phyloP scores from a whole-genome alignment of 2,113 vertebrate genomes.

The Lepus timidus region DNA sequence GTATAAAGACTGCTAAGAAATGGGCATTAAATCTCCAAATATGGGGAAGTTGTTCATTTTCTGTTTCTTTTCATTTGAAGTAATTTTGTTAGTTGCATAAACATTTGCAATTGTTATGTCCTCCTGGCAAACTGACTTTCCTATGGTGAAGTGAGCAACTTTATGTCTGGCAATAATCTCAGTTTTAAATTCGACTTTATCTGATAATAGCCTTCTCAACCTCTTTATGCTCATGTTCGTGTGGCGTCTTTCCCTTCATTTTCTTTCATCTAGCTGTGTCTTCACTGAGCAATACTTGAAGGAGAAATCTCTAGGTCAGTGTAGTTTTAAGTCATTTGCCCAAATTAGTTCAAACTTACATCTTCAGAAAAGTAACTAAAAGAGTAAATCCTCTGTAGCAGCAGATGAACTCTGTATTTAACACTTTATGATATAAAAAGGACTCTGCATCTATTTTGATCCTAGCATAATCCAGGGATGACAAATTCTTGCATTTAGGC shows the following conservation, averaged over 20 bases:
- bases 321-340: background rate
- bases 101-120: background rate
- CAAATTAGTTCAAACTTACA: slow-evolving; percentile 27
- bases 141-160: background rate
- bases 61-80: slow-evolving; percentile 19
- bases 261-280: background rate
- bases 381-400: background rate
- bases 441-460: background rate
- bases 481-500: background rate
- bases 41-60: background rate
- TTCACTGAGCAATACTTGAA: background rate
- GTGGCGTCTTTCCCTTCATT: background rate
- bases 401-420: background rate
- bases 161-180: background rate
- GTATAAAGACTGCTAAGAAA: background rate
- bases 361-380: slow-evolving; percentile 21
- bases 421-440: background rate
- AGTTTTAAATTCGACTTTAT: background rate
- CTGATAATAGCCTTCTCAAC: background rate
- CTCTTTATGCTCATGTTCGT: background rate
- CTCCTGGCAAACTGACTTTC: background rate
- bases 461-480: background rate
- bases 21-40: background rate
- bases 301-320: background rate
- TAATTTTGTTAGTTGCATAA: background rate